These are phyloP conservation scores for Willisornis vidua DNA, from an alignment of 2,113 vertebrate genomes.

Conservation along the genomic window DNA sequence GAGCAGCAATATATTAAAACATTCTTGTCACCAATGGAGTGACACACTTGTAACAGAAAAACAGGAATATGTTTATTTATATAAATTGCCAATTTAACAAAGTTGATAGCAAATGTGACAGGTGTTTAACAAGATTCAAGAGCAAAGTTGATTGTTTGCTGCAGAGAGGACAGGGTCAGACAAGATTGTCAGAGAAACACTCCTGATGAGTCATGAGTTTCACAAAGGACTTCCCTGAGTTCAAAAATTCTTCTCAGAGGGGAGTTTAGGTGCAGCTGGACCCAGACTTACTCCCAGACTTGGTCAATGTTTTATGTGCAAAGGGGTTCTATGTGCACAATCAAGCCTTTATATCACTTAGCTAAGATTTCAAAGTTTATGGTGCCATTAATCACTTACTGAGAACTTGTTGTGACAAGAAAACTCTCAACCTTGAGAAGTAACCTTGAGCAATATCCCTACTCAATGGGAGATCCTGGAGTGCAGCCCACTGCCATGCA, in stretches of 20 bases:
- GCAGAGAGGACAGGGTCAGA: neutral
- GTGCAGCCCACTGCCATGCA: neutral
- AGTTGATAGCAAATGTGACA: neutral
- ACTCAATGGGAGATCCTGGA: neutral
- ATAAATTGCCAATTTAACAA: neutral
- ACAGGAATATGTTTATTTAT: neutral
- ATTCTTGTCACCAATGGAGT: neutral
- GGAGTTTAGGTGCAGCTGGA: neutral
- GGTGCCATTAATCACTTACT: neutral
- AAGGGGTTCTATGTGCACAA: neutral
- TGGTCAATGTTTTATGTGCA: neutral
- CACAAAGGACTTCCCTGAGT: neutral
- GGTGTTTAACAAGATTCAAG: neutral
- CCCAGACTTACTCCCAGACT: neutral
- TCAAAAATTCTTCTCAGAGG: neutral
- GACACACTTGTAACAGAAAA: neutral
- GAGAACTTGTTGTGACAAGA: neutral
- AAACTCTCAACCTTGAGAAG: neutral
- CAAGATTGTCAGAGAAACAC: neutral
- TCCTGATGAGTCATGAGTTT: neutral
- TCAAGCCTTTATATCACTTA: neutral
- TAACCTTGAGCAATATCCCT: neutral
- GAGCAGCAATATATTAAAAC: neutral
- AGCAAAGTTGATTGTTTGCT: neutral
- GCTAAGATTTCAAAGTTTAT: neutral